Evolutionary conservation across 2,797 vertebrate species (phyloP).

Genomic region (Chaetophractus vellerosus): DNA sequence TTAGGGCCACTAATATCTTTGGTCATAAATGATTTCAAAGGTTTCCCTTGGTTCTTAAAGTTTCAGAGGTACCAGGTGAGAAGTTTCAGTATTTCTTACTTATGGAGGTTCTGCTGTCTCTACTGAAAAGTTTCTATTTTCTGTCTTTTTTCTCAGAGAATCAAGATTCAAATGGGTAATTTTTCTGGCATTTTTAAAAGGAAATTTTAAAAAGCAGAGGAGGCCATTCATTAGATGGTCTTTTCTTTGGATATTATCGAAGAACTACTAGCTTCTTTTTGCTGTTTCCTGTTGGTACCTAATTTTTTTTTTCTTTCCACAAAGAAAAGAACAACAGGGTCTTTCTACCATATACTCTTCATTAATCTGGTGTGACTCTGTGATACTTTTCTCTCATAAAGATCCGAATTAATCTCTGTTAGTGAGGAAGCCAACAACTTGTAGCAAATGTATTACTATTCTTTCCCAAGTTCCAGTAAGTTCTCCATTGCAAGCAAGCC

Average conservation of each 20-base stretch:
- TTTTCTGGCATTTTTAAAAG: neutral
- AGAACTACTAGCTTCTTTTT: neutral
- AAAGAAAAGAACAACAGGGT: neutral
- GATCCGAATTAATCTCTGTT: neutral
- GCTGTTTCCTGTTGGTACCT: neutral
- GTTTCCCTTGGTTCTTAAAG: neutral
- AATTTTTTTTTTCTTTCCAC: neutral
- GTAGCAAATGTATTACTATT: neutral
- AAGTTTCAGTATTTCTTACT: neutral
- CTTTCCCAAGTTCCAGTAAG: neutral
- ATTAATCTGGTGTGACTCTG: neutral
- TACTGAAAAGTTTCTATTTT: neutral
- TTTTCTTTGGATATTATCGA: neutral
- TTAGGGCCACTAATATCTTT: neutral
- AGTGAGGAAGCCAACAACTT: neutral
- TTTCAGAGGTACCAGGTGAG: neutral
- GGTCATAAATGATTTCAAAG: slow-evolving; percentile 34
- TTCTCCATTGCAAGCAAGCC: neutral
- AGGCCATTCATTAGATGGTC: neutral
- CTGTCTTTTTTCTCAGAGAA: neutral
- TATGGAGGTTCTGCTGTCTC: neutral
- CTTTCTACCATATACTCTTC: neutral
- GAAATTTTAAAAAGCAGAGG: neutral
- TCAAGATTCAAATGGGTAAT: neutral
- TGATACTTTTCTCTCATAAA: neutral